Evolutionary conservation across 2,888 invertebrate genomes (phyloP), one percentile per base, ranked within the genome.

Genomic region (Diogma glabrata): DNA sequence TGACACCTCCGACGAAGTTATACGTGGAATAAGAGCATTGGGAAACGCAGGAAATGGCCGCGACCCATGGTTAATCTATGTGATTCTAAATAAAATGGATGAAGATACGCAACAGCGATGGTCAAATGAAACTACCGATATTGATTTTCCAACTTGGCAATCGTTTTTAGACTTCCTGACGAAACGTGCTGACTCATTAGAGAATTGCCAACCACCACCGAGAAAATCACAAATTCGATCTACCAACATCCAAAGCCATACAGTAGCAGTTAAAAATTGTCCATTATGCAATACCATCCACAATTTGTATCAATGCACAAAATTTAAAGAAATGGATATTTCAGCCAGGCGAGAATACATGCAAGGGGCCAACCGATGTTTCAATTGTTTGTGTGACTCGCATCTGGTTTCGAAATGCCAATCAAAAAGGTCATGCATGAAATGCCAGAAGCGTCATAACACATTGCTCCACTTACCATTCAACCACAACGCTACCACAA

Each of bases 371-470:
- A 28, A 28, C 28, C 28, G 28, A 28, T 28, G 28, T 3, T 36
- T 36, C n/a, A 36, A n/a, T 36, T 36, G 36, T 36, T 36, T 36
- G 36, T 36, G 36, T 36, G 36, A 36, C n/a, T 36, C 36, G 4
- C 36, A n/a, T 36, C 16, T 36, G 28, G 28, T 28, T n/a, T 28
- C 28, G 28, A 28, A n/a, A 28, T 28, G 28, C 28, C 28, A 28
- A 28, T 28, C 28, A 28, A 28, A 28, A 28, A 3, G 9, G 36
- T 36, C 36, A 36, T 36, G 36, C 36, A 36, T 36, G 36, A 36
- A 36, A 36, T 36, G 36, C 16, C 2, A 36, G 7, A 36, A 36
- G 16, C 36, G 36, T 5, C 36, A 36, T 16, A 36, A 36, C 16
- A 36, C 36, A 36, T 36, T 36, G n/a, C 36, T 36, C 5, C 36